Evolutionary conservation across 2,888 invertebrate species (phyloP), one percentile per base, ranked within the genome.

Genomic region (Macrophya annulata): DNA sequence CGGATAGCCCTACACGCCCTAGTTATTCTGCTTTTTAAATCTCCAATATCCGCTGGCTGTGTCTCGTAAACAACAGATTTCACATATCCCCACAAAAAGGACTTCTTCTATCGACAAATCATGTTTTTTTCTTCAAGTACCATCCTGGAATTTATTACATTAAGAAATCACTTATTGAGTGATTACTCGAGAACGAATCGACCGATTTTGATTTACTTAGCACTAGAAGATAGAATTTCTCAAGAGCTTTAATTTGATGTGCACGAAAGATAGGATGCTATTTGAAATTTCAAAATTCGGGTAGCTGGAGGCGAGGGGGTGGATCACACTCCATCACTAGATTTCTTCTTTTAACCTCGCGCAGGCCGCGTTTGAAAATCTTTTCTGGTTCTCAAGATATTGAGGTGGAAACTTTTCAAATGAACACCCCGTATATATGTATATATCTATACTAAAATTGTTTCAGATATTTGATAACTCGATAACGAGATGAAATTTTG

Each of bases 371-470:
- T 21, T 59, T 8, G 59, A 25, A 21, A 21, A 59, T 59, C 21
- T 21, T 10, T 59, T 25, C 2, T 59, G 21, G 59, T 25, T 59
- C 10, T 21, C 4, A 8, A 59, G 59, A 59, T 59, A 59, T 59
- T 0, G 6, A n/a, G 9, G 21, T 59, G 59, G 3, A 21, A 59
- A 59, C 8, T 59, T 59, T 25, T 59, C 21, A 21, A 59, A 59
- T 59, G 21, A 59, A 59, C 21, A 59, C 59, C n/a, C 59, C 12
- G 10, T 62, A 62, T 59, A 25, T n/a, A n/a, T n/a, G n/a, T n/a
- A 55, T 55, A 77, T 31, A 51, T 51, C 77, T 77, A 51, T n/a
- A 37, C 48, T 55, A 55, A 55, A 37, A 77, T 31, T 55, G n/a
- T 77, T 55, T 37, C 9, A n/a, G 17, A 9, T 77, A 55, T 51